Base-by-base conservation (phyloP, 2,797 vertebrate species). In the Platyrinchus mystaceus region DNA sequence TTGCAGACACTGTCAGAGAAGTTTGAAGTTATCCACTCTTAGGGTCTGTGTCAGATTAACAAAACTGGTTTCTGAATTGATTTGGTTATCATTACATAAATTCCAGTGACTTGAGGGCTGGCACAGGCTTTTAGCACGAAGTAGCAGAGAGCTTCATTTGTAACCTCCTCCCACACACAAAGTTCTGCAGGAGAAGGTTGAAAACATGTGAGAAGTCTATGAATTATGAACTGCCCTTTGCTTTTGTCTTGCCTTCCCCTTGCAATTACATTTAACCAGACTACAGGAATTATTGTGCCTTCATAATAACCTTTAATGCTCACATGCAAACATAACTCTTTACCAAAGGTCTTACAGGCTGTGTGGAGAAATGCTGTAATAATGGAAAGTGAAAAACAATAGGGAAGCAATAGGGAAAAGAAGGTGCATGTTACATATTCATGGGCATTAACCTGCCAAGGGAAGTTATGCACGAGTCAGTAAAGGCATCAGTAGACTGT, bases 71-170 rank as follows among this genome's bases (percentile, higher is more conserved):
- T 91, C 87, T 77, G 93, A 83, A 93, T 91, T 93, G 62, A 94
- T 95, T 96, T 94, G 83, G 87, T 86, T 96, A 88, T 96, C 73
- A 21, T 93, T 91, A 53, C 50, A 78, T 93, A 91, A 95, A 91
- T 96, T 91, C 69, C 52, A 16, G 53, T 68, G 64, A 36, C 36
- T 77, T 39, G 62, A 83, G 56, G 50, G 58, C 79, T 94, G 87
- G 79, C 80, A 47, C 39, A 46, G 73, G 43, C 47, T 80, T 85
- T 78, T 84, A 93, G 87, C 50, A 86, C 43, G 43, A 50, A 87
- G 62, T 71, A 81, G 39, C 58, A 84, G 81, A 58, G 34, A 87
- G 26, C 89, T 93, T 94, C 66, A 55, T 94, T 84, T 91, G 46
- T 93, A 90, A 94, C 87, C 62, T 93, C 53, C 76, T 93, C 79